Conservation (phyloP, 2,113 vertebrate species). For the Tor tambroides region DNA sequence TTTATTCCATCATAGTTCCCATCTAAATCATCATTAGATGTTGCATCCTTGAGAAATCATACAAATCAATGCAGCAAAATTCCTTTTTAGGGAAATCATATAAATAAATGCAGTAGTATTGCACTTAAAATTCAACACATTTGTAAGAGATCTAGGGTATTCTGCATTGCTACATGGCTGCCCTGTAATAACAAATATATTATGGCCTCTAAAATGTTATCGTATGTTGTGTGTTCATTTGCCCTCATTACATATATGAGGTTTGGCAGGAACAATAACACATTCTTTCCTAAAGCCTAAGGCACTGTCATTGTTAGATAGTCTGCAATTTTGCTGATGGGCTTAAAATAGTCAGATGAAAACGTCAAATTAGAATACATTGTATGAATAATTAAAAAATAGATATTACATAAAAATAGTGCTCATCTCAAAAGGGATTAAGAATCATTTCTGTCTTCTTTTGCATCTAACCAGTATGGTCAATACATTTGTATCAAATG, state of each 20-base stretch:
- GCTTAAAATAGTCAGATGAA: constrained; percentile 10
- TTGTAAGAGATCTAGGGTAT: constrained; percentile 43
- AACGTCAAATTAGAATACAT: not conserved
- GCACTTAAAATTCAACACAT: constrained; percentile 32
- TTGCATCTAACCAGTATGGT: not conserved
- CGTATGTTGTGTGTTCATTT: constrained; percentile 1
- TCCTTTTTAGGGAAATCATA: constrained; percentile 31
- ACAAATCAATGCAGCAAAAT: constrained; percentile 38
- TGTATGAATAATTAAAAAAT: not conserved
- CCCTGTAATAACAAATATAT: constrained; percentile 1
- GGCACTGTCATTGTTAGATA: not conserved
- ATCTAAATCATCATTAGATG: constrained; percentile 16
- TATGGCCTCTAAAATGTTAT: constrained; percentile 4
- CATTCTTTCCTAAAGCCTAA: not conserved
- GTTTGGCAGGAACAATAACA: constrained; percentile 33
- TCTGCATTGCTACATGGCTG: constrained; percentile 41
- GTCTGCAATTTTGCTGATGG: not conserved
- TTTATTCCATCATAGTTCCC: constrained; percentile 36
- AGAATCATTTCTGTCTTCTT: not conserved
- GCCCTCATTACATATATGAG: constrained; percentile 19
- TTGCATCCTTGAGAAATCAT: constrained; percentile 30
- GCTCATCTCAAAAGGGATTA: not conserved
- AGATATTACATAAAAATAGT: not conserved
- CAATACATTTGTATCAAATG: constrained; percentile 13
- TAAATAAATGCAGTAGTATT: constrained; percentile 50